Percentiles rank a stretch among this genome's conserved stretches.
Conservation (phyloP, 2,888 invertebrate species). For the Eurois occulta region DNA sequence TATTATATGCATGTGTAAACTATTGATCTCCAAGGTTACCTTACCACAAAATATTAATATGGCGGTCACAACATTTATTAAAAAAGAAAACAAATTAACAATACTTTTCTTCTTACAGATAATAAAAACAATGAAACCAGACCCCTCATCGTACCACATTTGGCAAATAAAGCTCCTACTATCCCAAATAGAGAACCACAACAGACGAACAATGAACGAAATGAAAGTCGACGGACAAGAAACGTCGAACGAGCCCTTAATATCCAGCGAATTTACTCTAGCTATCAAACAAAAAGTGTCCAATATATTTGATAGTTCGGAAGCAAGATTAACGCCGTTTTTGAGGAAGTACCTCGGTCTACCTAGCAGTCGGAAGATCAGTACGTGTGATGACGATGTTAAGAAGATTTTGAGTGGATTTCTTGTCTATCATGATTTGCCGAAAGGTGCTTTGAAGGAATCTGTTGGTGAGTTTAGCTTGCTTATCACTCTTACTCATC, state of each 20-base stretch:
- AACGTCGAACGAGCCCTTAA: conserved; percentile 82
- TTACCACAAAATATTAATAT: too few species aligned
- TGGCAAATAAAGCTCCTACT: conserved; percentile 94
- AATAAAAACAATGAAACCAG: conserved; percentile 88
- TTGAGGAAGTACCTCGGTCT: conserved; percentile 89
- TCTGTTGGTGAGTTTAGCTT: conserved; percentile 62
- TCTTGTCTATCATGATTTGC: conserved; percentile 91
- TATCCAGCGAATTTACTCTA: conserved; percentile 91
- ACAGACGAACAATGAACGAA: conserved; percentile 71
- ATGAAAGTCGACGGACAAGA: conserved; percentile 82
- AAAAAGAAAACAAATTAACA: too few species aligned
- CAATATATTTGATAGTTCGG: conserved; percentile 90
- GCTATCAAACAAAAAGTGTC: conserved; percentile 91
- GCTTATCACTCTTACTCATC: not conserved
- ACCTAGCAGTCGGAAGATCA: conserved; percentile 77
- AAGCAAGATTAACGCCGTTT: conserved; percentile 82
- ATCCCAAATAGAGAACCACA: conserved; percentile 88
- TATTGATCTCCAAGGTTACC: too few species aligned
- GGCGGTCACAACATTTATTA: too few species aligned
- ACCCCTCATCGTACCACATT: conserved; percentile 90
- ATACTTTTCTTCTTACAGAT: conserved; percentile 84
- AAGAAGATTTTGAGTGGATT: conserved; percentile 88
- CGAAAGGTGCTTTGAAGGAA: conserved; percentile 80
- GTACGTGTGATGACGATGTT: conserved; percentile 75
- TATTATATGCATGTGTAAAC: too few species aligned